phyloP scores from a whole-genome alignment of 1,140 invertebrate species.

The Homalodisca vitripennis region DNA sequence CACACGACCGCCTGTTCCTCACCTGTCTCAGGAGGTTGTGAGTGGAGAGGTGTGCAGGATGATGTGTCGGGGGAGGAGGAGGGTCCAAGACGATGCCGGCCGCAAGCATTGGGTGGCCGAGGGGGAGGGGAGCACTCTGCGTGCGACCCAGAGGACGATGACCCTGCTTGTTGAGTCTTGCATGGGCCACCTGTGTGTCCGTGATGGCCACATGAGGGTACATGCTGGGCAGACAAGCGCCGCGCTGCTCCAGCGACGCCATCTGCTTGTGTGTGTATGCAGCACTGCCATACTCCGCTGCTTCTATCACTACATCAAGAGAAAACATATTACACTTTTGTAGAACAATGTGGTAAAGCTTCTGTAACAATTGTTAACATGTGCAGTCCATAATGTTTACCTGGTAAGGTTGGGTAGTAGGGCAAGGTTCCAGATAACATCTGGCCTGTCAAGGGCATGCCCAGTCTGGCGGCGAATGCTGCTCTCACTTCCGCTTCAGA shows the following conservation, averaged over 20 bases:
- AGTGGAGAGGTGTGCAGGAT: conserved; percentile 47
- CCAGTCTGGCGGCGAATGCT: conserved; percentile 66
- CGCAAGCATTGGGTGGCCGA: conserved; percentile 91
- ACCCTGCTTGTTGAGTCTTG: conserved; percentile 66
- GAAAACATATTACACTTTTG: too few relatives aligned
- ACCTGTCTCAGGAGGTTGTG: conserved; percentile 59
- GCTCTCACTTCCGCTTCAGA: conserved; percentile 79
- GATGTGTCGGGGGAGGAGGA: conserved; percentile 59
- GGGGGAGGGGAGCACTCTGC: conserved; percentile 89
- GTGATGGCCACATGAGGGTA: conserved; percentile 52
- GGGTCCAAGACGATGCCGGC: conserved; percentile 49
- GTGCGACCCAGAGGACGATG: conserved; percentile 84
- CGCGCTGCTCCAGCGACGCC: conserved; percentile 56
- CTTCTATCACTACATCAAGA: conserved; percentile 36
- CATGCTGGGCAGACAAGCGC: conserved; percentile 34
- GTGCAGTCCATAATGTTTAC: conserved; percentile 40
- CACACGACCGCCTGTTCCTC: not conserved
- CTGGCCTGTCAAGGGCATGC: conserved; percentile 69
- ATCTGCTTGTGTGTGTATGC: conserved; percentile 62
- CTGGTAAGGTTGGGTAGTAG: conserved; percentile 71
- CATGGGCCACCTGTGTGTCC: conserved; percentile 60
- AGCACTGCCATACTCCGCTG: conserved; percentile 52
- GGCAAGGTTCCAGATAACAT: conserved; percentile 71
- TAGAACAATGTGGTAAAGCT: too few relatives aligned
- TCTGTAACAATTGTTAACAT: too few relatives aligned